Evolutionary conservation across 2,888 invertebrate genomes (phyloP), one percentile per base, ranked within the genome.

Genomic region (Ommatoiulus sabulosus): DNA sequence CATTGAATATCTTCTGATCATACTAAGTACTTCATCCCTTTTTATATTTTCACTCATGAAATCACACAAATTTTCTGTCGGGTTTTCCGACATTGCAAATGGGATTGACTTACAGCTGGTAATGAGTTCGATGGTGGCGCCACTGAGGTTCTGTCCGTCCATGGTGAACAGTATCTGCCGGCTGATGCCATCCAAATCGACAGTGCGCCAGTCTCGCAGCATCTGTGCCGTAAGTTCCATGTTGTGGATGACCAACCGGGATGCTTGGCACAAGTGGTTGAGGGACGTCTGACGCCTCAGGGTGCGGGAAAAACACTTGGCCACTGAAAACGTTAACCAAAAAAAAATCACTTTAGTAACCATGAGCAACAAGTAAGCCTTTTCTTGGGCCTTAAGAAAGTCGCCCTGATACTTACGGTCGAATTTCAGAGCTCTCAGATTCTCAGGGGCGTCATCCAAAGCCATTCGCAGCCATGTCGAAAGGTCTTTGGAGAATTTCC

Each of bases 201-300:
- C 92, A 44, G 91, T 92, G 85, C 92, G 90, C 93, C 93, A 93
- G 90, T 93, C 93, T 86, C 93, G 92, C 52, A 93, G 90, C 92
- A 93, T 93, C 91, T 93, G 93, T 44, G 91, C 90, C 85, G 92
- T 92, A 89, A 93, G 91, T 90, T 93, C 93, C 17, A 91, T 90
- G 87, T 92, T 92, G 89, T 92, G 92, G 48, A 93, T 91, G 44
- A 93, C 93, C 89, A 93, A 92, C 24, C 93, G 90, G 0, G 93
- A 92, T 0, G 93, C 93, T 90, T 93, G 93, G 89, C 93, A 93
- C 89, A 93, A 91, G 89, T 93, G 93, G 91, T 93, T 93, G 80
- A 93, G 91, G 2, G 93, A 93, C 57, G 93, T 93, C 90, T 93
- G 93, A 0, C 93, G 91, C 44, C 92, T 91, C 24, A 93, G 90